A percentile compares a stretch with the other conserved stretches of the same genome.
phyloP scores from a whole-genome alignment of 2,113 vertebrate genomes.

The Macrotus californicus region DNA sequence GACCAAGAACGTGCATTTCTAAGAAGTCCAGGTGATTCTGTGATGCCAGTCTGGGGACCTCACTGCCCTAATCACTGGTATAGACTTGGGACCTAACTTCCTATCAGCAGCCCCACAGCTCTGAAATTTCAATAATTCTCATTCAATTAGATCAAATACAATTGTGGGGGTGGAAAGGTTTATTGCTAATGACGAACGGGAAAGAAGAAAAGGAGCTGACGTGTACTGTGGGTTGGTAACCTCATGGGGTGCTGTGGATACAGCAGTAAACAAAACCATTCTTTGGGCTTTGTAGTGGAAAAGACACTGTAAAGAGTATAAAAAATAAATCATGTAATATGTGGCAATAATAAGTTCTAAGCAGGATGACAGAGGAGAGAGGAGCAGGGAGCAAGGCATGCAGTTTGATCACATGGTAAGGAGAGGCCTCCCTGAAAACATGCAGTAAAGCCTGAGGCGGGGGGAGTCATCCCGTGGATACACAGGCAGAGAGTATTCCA shows the following conservation, averaged over 20 bases:
- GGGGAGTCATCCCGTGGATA: too few relatives aligned
- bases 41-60: neutral
- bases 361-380: neutral
- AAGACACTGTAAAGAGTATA: neutral
- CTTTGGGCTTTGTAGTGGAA: neutral
- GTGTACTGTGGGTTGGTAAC: neutral
- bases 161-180: neutral
- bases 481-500: accelerated
- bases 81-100: neutral
- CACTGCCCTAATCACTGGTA: accelerated
- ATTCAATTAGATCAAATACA: neutral
- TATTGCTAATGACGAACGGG: neutral
- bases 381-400: neutral
- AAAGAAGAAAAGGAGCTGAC: neutral
- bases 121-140: neutral
- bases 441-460: neutral
- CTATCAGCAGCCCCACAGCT: neutral
- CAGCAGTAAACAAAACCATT: neutral
- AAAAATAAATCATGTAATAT: neutral
- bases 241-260: neutral
- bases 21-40: neutral
- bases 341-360: accelerated
- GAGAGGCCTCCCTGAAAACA: neutral
- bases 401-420: neutral
- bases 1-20: neutral